Evolutionary conservation across 2,113 vertebrate genomes (phyloP), one percentile per base, ranked within the genome.

Genomic region (Embiotoca jacksoni): DNA sequence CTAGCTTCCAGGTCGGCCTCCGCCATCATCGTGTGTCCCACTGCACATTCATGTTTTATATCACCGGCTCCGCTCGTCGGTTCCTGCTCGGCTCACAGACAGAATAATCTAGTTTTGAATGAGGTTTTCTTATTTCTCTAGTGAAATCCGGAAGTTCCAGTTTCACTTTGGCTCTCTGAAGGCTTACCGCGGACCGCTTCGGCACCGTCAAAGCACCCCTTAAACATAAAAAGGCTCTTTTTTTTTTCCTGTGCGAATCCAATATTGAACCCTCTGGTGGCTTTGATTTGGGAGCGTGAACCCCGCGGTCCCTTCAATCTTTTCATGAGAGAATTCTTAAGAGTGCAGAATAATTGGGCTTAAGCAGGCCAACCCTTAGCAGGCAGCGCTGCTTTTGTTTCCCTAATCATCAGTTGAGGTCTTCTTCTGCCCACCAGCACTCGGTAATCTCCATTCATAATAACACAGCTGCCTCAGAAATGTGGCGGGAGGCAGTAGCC

Each of bases 361-460:
- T 31, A 74, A 75, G 58, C 79, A 1, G 61, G 71, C 67, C 71
- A 23, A 31, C 47, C 57, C 83, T 79, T 23, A 35, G 15, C 49
- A 68, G 23, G 56, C 81, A 15, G 63, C 1, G 6, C 46, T 82
- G 23, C 23, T 81, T 87, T 87, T 92, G 82, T 91, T 85, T 85
- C 78, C 56, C 56, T 91, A 91, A 92, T 91, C 84, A 93, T 84
- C 80, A 81, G 75, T 78, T 91, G 72, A 83, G 83, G 89, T 88
- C 54, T 44, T 90, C 84, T 78, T 66, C 81, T 78, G 73, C 80
- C 88, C 90, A 85, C 91, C 76, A 71, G 47, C 77, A 1, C 81
- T 87, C 75, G n/a, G 78, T 88, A 80, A 89, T 89, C 89, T 86
- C 85, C 76, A 74, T 89, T 80, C 81, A 56, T 92, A 91, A 92